These are phyloP conservation scores for Anthoscopus minutus DNA, from an alignment of 2,113 vertebrate genomes.

Conservation along the genomic window DNA sequence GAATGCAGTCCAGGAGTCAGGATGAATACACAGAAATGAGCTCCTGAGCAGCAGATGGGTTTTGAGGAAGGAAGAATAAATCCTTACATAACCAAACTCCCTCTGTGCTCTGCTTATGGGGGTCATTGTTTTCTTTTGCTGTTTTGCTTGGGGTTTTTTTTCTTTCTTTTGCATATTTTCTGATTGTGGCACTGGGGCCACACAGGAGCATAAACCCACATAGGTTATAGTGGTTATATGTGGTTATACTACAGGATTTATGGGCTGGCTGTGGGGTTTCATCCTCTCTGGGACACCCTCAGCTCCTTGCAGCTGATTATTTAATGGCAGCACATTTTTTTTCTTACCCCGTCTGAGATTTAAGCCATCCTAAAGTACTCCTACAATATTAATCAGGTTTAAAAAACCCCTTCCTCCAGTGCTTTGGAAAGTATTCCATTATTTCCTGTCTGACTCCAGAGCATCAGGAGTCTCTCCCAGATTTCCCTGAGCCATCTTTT, in stretches of 20 bases:
- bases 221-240: fast-evolving
- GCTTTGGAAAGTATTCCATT: not conserved
- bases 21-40: not conserved
- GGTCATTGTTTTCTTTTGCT: not conserved
- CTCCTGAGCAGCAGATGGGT: not conserved
- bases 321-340: not conserved
- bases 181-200: not conserved
- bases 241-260: not conserved
- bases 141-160: not conserved
- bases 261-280: not conserved
- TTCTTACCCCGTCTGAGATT: not conserved
- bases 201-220: not conserved
- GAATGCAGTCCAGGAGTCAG: not conserved
- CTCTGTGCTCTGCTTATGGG: not conserved
- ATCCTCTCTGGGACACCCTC: not conserved
- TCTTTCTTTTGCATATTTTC: not conserved
- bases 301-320: not conserved
- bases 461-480: not conserved
- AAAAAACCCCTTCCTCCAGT: not conserved
- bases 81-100: not conserved
- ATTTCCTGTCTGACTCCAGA: not conserved
- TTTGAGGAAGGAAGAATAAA: not conserved
- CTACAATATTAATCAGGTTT: not conserved
- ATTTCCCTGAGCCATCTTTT: not conserved
- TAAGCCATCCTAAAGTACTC: not conserved